These are phyloP conservation scores for Atherinomorus stipes DNA, from an alignment of 2,113 vertebrate genomes.

Conservation along the genomic window DNA sequence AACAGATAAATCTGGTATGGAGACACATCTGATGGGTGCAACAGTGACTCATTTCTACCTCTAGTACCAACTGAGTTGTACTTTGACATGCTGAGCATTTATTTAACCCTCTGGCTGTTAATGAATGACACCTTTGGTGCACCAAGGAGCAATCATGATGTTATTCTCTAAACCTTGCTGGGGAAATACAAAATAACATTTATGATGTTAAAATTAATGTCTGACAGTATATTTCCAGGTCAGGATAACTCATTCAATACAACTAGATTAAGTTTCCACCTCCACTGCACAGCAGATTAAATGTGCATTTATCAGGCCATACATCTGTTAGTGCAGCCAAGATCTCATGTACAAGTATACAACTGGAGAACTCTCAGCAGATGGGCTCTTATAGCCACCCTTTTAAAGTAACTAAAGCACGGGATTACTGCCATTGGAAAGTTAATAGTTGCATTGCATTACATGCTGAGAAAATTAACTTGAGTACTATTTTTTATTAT, in stretches of 20 bases:
- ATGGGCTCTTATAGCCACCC: too few relatives aligned
- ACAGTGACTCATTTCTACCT: neutral
- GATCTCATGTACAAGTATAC: neutral
- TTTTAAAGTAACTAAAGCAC: too few relatives aligned
- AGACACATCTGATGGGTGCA: neutral
- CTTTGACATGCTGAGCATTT: neutral
- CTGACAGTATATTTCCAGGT: neutral
- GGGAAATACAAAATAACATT: neutral
- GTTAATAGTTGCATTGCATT: too few relatives aligned
- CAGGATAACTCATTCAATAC: neutral
- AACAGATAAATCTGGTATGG: too few relatives aligned
- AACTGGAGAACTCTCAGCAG: neutral
- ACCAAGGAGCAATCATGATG: too few relatives aligned
- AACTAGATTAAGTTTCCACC: neutral
- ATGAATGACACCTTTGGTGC: neutral
- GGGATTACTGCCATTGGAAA: too few relatives aligned
- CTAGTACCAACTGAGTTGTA: neutral
- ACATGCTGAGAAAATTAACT: too few relatives aligned
- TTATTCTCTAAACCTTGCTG: neutral
- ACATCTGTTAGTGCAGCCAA: neutral
- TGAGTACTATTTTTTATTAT: too few relatives aligned
- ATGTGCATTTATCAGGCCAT: neutral
- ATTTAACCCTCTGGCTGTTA: neutral
- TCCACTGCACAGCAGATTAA: neutral
- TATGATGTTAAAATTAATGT: neutral